Base-by-base conservation (phyloP, 2,113 vertebrate genomes). In the Aplodontia rufa region DNA sequence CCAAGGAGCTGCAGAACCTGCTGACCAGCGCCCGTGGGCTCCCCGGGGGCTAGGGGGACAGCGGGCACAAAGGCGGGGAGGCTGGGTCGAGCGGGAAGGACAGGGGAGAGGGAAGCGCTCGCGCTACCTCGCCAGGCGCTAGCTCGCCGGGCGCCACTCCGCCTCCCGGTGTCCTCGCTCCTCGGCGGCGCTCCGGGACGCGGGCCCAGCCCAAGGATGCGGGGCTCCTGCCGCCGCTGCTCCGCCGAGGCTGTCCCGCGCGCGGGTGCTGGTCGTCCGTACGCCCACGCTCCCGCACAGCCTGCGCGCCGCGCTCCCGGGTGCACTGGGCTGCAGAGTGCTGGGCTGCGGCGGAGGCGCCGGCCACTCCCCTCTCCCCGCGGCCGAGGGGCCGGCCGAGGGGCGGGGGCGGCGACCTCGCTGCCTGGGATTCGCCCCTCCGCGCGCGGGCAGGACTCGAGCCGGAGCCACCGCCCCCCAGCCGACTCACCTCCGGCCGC, bases 331-430 rank as follows among this genome's bases (percentile, higher is more conserved):
- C 83, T 47, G 83, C 80, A 3, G 75, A 86, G 92, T 69, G 53
- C 68, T 20, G 22, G 60, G 93, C 84, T 30, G 92, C 76, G 37
- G 90, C 91, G 42, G 92, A 42, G 76, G 93, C 60, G 64, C 49
- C 72, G 53, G 85, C 97, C 97, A 90, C 96, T 88, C 98, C 97
- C 97, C 89, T 90, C 91, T 82, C 80, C 91, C 7, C 0, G 35
- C 42, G 17, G 85, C 53, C 74, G 4, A 51, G 92, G 94, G 96
- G 92, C 94, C 11, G 96, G 94, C 80, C 94, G 81, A 88, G 93
- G 95, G 96, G 97, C 96, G 96, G 95, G 96, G 95, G 96, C 94
- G 93, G 80, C 87, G 96, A 94, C 94, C 95, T 96, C 62, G 68
- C 78, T 1, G 81, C 84, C 80, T 64, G 91, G 96, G 97, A 97